Conservation (phyloP, 1,140 invertebrate species). For the Teleogryllus occipitalis region DNA sequence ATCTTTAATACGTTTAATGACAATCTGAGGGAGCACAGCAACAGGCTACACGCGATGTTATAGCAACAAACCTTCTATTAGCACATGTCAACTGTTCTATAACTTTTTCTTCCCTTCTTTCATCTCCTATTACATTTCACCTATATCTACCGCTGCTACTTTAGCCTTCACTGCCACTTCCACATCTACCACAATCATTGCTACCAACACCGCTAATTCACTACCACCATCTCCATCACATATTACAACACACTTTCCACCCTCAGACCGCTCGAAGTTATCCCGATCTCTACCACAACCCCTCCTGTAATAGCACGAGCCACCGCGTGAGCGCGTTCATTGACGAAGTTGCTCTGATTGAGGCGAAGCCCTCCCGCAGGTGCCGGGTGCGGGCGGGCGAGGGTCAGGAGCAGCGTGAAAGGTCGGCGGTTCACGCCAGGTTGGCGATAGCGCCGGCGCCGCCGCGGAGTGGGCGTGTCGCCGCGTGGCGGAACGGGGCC, state of each 20-base stretch:
- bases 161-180: neutral
- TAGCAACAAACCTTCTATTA: neutral
- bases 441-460: neutral
- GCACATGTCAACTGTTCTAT: neutral
- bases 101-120: neutral
- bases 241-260: neutral
- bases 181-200: neutral
- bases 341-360: neutral
- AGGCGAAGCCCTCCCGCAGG: neutral
- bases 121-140: neutral
- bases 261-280: neutral
- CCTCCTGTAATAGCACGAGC: too few species aligned
- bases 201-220: neutral
- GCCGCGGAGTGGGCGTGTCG: neutral
- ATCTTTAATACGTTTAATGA: too few species aligned
- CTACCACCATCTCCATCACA: neutral
- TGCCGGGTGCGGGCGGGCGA: neutral
- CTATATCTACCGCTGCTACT: neutral
- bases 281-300: too few species aligned
- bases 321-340: too few species aligned
- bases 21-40: neutral
- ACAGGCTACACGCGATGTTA: neutral
- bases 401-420: neutral
- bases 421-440: neutral
- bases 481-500: too few species aligned